Percentiles rank a stretch among this genome's conserved stretches.
These are phyloP conservation scores for Peromyscus attwateri DNA, from an alignment of 2,797 vertebrate genomes.

Conservation along the genomic window DNA sequence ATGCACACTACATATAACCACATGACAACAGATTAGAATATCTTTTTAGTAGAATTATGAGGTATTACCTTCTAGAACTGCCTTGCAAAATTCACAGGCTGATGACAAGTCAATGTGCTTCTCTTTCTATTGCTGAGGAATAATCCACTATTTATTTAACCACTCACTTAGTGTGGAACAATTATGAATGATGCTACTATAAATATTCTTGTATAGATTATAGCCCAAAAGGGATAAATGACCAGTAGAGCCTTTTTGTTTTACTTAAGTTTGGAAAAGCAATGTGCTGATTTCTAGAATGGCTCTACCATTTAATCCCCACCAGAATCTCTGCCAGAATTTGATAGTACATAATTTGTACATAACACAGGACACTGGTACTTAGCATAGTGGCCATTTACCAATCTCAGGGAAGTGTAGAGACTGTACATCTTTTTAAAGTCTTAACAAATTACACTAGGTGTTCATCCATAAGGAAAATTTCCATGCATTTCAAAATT, in stretches of 20 bases:
- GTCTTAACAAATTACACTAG: constrained; percentile 34
- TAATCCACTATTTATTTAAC: not conserved
- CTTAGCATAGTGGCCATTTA: not conserved
- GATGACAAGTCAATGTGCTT: not conserved
- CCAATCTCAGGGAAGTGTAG: not conserved
- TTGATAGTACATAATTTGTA: not conserved
- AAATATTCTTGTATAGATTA: not conserved
- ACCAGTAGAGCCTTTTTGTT: not conserved
- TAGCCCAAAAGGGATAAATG: constrained; percentile 22
- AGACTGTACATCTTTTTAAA: not conserved
- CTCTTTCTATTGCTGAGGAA: not conserved
- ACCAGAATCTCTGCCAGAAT: not conserved
- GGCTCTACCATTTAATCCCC: not conserved
- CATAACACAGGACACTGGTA: not conserved
- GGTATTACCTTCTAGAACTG: not conserved
- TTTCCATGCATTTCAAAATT: constrained; percentile 20
- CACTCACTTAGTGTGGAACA: not conserved
- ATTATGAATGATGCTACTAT: constrained; percentile 26
- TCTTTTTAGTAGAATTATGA: constrained; percentile 2
- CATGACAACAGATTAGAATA: not conserved
- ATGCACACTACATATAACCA: not conserved
- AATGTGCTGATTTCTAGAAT: not conserved
- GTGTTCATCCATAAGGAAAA: constrained; percentile 35
- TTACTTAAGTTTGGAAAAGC: not conserved
- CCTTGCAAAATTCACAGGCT: not conserved